Percentiles rank a stretch among this genome's conserved stretches.
phyloP scores from a whole-genome alignment of 2,888 invertebrate genomes.

The Monochamus alternatus region DNA sequence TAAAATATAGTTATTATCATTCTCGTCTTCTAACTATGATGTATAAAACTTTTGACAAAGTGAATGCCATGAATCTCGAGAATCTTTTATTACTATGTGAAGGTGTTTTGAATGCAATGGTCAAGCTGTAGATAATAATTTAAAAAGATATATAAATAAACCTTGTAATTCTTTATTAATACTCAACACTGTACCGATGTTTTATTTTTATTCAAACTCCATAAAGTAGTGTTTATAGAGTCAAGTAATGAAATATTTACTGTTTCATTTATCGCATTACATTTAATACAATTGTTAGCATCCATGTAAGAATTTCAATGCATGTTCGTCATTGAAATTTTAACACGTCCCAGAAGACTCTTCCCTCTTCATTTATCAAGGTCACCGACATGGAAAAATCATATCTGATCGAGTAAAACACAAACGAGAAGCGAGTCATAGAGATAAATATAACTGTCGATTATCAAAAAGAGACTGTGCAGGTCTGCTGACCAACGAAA shows the following conservation, averaged over 20 bases:
- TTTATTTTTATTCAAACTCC: too few relatives aligned
- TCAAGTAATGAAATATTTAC: not conserved
- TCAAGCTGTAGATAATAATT: too few relatives aligned
- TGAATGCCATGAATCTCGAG: too few relatives aligned
- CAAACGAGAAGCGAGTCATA: not conserved
- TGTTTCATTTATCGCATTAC: not conserved
- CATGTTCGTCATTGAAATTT: not conserved
- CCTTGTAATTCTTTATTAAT: too few relatives aligned
- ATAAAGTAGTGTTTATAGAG: not conserved
- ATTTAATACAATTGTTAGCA: not conserved
- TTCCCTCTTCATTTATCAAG: not conserved
- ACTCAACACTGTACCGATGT: too few relatives aligned
- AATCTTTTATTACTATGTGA: too few relatives aligned
- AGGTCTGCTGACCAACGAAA: constrained; percentile 23
- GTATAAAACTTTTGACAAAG: too few relatives aligned
- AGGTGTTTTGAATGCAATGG: too few relatives aligned
- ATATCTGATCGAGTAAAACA: not conserved
- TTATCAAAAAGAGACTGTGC: constrained; percentile 12
- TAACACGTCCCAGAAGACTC: constrained; percentile 1
- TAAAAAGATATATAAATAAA: too few relatives aligned
- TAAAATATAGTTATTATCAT: too few relatives aligned
- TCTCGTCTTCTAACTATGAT: too few relatives aligned
- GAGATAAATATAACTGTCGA: not conserved
- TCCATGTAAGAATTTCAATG: not conserved
- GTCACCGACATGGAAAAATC: not conserved